Base-by-base conservation (phyloP, 2,113 vertebrate genomes). In the Eublepharis macularius region DNA sequence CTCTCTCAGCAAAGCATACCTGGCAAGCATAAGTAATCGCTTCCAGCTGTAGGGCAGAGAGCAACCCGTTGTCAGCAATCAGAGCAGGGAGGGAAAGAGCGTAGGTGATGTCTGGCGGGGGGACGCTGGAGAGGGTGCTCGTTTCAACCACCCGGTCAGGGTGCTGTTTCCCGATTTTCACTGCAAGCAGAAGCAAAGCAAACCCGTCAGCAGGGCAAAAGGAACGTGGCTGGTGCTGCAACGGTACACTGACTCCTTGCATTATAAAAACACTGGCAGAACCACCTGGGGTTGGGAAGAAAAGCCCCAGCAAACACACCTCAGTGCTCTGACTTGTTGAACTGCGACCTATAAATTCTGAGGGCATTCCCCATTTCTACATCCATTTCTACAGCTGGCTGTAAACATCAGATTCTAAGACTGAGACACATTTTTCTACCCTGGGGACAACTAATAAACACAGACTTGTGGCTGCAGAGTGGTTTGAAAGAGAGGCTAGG, bases 131-230 rank as follows among this genome's bases (percentile, higher is more conserved):
- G 4, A 99, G 94, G 0, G 99, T 99, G 96, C 98, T 99, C 0
- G 99, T 99, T 93, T 99, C 99, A 76, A 99, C 99, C 84, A 99
- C 99, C 0, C 97, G 97, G 95, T 99, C 99, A 0, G 99, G 99
- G 91, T 99, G 98, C 83, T 98, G 98, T 91, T 96, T 98, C 90
- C 99, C 99, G 43, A 99, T 96, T 89, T 97, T 99, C 89, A 98
- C 99, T 99, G 93, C 17, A 73, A 90, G 0, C 1, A 51, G 70
- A 85, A 69, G 83, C 43, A n/a, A 0, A 89, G 49, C 65, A 57
- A 26, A 41, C 11, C 16, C 0, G 63, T 81, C 79, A 68, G 41
- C 32, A 3, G 32, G 60, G 60, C 24, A 21, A 60, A 19, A 14
- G 12, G 57, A 14, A 24, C 57, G 19, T 6, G 2, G 57, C 1